Evolutionary conservation across 1,140 invertebrate species (phyloP).

Genomic region (Lutraria rhynchaena): DNA sequence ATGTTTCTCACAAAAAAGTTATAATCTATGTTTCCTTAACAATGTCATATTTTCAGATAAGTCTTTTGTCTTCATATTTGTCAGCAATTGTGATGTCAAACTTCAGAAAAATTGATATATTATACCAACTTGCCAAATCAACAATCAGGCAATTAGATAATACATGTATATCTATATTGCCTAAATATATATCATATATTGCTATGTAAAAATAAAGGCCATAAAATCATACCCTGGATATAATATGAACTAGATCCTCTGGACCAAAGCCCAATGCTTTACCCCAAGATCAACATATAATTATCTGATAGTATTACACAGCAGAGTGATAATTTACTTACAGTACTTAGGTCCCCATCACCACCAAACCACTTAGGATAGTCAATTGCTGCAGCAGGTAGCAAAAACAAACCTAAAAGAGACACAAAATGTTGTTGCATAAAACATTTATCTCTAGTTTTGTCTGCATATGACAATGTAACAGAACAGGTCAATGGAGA

Average conservation of each 20-base stretch:
- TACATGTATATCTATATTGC: neutral
- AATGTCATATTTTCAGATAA: too few relatives aligned
- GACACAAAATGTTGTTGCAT: too few relatives aligned
- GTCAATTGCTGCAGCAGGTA: conserved; percentile 70
- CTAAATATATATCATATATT: neutral
- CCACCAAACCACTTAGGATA: conserved; percentile 67
- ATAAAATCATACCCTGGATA: neutral
- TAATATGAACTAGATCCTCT: neutral
- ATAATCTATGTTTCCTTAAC: too few relatives aligned
- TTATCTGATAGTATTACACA: neutral
- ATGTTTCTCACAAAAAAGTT: too few relatives aligned
- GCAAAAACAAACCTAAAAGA: conserved; percentile 71
- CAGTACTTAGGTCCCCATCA: conserved; percentile 65
- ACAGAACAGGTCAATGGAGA: too few relatives aligned
- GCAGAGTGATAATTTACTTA: conserved; percentile 40
- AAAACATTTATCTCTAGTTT: too few relatives aligned
- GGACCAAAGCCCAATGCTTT: neutral
- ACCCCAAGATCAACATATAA: neutral
- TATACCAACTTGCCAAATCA: too few relatives aligned
- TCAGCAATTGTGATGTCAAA: too few relatives aligned
- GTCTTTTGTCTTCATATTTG: too few relatives aligned
- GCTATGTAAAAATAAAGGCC: neutral
- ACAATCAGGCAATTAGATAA: too few relatives aligned
- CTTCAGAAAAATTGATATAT: too few relatives aligned
- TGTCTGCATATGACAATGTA: too few relatives aligned